Evolutionary conservation across 2,113 vertebrate genomes (phyloP).

Genomic region (Casuarius casuarius): DNA sequence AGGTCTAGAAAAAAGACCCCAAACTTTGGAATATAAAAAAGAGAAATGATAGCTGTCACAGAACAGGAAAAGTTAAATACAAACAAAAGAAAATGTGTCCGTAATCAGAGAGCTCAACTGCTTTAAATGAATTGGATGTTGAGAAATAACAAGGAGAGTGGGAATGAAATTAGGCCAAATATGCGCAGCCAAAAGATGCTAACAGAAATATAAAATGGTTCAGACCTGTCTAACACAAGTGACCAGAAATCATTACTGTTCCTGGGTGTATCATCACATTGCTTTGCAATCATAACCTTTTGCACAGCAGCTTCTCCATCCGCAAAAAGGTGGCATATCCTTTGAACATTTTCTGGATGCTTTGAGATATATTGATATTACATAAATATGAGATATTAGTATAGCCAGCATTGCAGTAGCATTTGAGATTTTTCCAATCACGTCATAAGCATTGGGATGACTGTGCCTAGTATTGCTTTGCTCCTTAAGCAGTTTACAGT

Average conservation of each 20-base stretch:
- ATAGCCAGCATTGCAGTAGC: background rate
- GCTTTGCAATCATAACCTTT: background rate
- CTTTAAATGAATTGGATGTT: background rate
- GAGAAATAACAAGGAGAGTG: background rate
- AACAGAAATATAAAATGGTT: background rate
- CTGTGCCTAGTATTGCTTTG: background rate
- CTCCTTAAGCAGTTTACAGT: background rate
- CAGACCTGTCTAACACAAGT: background rate
- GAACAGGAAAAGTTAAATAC: background rate
- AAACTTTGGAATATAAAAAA: background rate
- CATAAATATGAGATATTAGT: background rate
- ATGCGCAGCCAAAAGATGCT: background rate
- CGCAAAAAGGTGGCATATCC: background rate
- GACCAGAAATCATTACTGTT: background rate
- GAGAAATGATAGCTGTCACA: background rate
- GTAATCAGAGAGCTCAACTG: background rate
- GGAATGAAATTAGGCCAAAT: background rate
- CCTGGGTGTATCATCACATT: background rate
- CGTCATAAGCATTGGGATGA: background rate
- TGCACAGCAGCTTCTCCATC: background rate
- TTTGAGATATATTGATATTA: background rate
- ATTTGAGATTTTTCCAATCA: slow-evolving; percentile 11
- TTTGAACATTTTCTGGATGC: background rate
- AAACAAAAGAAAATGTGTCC: background rate
- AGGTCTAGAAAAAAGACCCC: background rate